Evolutionary conservation across 2,888 invertebrate genomes (phyloP).

Genomic region (Parnassius apollo): DNA sequence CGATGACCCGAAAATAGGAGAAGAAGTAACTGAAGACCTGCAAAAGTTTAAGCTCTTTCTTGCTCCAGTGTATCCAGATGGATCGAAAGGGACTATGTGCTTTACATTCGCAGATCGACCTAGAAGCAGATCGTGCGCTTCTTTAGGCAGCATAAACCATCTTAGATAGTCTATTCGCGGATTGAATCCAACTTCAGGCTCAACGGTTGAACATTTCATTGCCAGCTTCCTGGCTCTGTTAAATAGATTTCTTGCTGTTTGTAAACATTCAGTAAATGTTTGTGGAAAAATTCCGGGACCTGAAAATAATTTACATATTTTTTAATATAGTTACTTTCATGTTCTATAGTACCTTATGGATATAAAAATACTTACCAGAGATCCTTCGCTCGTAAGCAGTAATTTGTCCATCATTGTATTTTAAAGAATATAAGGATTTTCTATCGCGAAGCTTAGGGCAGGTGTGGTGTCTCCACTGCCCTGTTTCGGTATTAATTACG

Average conservation of each 20-base stretch:
- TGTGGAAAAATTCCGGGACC: conserved; percentile 87
- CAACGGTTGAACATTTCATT: conserved; percentile 86
- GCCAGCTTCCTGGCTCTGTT: conserved; percentile 88
- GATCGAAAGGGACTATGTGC: conserved; percentile 88
- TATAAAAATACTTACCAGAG: conserved; percentile 66
- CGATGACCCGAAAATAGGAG: conserved; percentile 77
- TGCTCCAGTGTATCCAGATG: conserved; percentile 80
- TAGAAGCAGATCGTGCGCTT: conserved; percentile 88
- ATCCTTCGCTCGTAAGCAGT: conserved; percentile 85
- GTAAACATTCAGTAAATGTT: conserved; percentile 88
- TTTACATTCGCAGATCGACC: conserved; percentile 89
- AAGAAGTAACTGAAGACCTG: conserved; percentile 64
- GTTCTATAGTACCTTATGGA: neutral
- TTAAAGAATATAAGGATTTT: conserved; percentile 89
- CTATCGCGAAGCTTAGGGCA: conserved; percentile 90
- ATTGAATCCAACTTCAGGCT: conserved; percentile 88
- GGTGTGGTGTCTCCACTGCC: conserved; percentile 93
- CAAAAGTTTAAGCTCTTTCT: conserved; percentile 64
- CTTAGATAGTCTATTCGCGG: conserved; percentile 85
- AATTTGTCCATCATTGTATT: conserved; percentile 89
- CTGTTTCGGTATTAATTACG: conserved; percentile 91
- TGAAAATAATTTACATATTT: conserved; percentile 39
- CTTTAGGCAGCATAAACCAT: conserved; percentile 95
- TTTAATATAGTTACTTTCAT: neutral
- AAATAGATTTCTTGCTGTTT: conserved; percentile 89